Conservation (phyloP, 2,113 vertebrate species). For the Suncus etruscus region DNA sequence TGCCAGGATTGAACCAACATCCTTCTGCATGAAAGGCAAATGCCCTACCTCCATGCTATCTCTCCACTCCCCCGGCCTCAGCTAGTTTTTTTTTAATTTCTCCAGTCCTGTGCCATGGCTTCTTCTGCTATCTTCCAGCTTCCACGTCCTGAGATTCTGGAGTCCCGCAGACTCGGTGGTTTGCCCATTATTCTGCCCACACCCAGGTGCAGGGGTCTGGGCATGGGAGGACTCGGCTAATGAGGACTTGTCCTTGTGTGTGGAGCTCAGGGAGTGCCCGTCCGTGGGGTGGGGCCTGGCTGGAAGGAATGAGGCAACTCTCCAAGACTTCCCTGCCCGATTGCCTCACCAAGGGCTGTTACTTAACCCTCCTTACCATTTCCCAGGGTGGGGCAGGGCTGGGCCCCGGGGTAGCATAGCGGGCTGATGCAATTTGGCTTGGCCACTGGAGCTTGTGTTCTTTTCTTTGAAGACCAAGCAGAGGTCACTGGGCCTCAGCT, state of each 20-base stretch:
- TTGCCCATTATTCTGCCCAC: background rate
- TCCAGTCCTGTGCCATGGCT: slow-evolving; percentile 50
- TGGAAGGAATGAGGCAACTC: slow-evolving; percentile 44
- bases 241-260: slow-evolving; percentile 20
- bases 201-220: background rate
- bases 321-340: slow-evolving; percentile 23
- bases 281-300: slow-evolving; percentile 56
- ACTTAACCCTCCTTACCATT: slow-evolving; percentile 70
- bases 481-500: slow-evolving; percentile 68
- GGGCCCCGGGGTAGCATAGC: slow-evolving; percentile 71
- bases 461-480: slow-evolving; percentile 69
- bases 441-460: slow-evolving; percentile 72
- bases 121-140: background rate
- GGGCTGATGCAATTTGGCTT: slow-evolving; percentile 80
- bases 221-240: background rate
- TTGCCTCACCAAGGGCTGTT: slow-evolving; percentile 61
- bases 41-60: no score
- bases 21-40: no score
- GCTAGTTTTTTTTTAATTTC: background rate
- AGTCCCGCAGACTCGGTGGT: background rate
- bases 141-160: background rate
- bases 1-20: no score
- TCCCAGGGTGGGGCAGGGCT: slow-evolving; percentile 69
- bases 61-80: no score
- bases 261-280: slow-evolving; percentile 28